Evolutionary conservation across 2,113 vertebrate species (phyloP).

Genomic region (Pungitius pungitius): DNA sequence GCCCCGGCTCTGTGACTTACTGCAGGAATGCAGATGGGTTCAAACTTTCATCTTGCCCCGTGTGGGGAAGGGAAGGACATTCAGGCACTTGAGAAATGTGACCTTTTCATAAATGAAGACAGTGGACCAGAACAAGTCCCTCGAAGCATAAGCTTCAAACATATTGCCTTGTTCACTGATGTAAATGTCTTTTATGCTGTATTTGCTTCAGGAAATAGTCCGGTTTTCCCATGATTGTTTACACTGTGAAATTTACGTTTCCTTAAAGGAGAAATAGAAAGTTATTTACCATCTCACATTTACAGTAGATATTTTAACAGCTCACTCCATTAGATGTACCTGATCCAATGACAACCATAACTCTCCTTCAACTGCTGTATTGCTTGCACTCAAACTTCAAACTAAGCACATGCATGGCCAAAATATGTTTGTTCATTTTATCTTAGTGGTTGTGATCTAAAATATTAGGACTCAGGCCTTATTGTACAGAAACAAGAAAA

Average conservation of each 20-base stretch:
- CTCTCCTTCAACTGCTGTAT: constrained; percentile 53
- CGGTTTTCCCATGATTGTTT: constrained; percentile 62
- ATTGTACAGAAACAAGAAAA: constrained; percentile 17
- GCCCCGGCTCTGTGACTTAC: neutral
- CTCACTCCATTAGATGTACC: constrained; percentile 43
- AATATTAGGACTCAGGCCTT: constrained; percentile 59
- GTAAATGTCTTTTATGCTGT: constrained; percentile 62
- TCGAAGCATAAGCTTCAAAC: constrained; percentile 44
- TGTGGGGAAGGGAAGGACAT: constrained; percentile 6
- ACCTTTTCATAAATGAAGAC: constrained; percentile 45
- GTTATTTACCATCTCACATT: constrained; percentile 40
- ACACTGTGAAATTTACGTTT: constrained; percentile 74
- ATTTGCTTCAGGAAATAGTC: constrained; percentile 67
- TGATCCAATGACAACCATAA: constrained; percentile 40
- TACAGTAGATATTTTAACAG: constrained; percentile 48
- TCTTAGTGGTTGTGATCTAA: constrained; percentile 56
- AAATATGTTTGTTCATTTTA: constrained; percentile 59
- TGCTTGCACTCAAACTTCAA: constrained; percentile 69
- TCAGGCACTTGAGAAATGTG: constrained; percentile 33
- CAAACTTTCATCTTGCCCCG: constrained; percentile 36
- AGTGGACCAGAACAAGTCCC: constrained; percentile 29
- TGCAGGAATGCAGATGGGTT: constrained; percentile 19
- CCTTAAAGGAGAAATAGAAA: constrained; percentile 44
- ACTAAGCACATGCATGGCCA: constrained; percentile 72
- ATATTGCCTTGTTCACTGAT: constrained; percentile 66